phyloP scores from a whole-genome alignment of 2,797 vertebrate species.

The Aselliscus stoliczkanus region DNA sequence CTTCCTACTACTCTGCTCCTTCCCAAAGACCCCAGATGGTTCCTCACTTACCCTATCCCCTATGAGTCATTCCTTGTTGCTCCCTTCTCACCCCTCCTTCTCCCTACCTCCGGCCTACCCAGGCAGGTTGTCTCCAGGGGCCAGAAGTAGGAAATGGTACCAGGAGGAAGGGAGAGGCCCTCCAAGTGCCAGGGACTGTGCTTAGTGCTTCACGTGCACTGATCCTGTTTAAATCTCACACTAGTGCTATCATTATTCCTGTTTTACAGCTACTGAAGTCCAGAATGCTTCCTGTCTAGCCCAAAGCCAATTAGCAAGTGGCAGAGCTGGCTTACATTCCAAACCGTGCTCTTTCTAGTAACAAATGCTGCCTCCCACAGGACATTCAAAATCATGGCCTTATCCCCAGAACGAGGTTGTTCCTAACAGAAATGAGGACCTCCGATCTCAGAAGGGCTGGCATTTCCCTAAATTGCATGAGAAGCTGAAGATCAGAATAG shows the following conservation, averaged over 20 bases:
- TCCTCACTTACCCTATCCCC: not conserved
- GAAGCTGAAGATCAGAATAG: not conserved
- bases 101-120: not conserved
- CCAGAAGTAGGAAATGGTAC: not conserved
- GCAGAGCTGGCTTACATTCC: not conserved
- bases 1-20: not conserved
- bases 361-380: not conserved
- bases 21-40: not conserved
- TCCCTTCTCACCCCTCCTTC: not conserved
- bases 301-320: not conserved
- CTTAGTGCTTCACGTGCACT: rapidly evolving
- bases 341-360: not conserved
- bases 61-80: not conserved
- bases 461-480: rapidly evolving
- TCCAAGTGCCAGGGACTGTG: rapidly evolving
- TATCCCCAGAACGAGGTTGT: rapidly evolving
- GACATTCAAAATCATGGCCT: not conserved
- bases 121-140: not conserved
- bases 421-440: not conserved
- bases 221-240: not conserved
- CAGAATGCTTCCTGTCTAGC: not conserved
- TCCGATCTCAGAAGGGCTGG: no score
- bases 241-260: rapidly evolving
- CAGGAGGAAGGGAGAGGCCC: no score
- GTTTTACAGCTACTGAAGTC: not conserved